Conservation (phyloP, 2,797 vertebrate species). For the Chelmon rostratus region DNA sequence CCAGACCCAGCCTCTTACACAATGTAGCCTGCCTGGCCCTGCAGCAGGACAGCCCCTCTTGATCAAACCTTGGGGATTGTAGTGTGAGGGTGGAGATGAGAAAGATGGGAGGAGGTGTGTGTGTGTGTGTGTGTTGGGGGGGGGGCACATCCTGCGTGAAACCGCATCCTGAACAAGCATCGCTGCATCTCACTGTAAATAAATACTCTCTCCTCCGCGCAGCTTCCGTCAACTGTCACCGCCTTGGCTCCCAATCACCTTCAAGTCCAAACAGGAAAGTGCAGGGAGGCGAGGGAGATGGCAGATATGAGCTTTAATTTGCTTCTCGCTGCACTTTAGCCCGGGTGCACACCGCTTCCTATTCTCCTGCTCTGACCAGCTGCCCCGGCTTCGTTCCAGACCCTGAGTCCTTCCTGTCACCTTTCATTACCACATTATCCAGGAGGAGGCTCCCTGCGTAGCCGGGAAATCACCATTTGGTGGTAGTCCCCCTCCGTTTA, state of each 20-base stretch:
- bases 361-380: constrained; percentile 89
- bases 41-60: constrained; percentile 64
- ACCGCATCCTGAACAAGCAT: constrained; percentile 99
- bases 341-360: constrained; percentile 87
- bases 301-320: constrained; percentile 97
- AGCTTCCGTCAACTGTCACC: constrained; percentile 98
- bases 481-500: constrained; percentile 62
- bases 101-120: constrained; percentile 67
- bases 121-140: constrained; percentile 60
- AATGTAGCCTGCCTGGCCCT: constrained; percentile 78
- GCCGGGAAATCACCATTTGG: constrained; percentile 79
- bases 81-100: constrained; percentile 84
- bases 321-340: constrained; percentile 93
- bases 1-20: constrained; percentile 87
- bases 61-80: constrained; percentile 88
- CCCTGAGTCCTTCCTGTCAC: constrained; percentile 95
- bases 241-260: constrained; percentile 97
- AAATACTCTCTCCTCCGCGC: constrained; percentile 96
- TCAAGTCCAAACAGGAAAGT: constrained; percentile 99
- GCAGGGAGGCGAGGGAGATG: constrained; percentile 94
- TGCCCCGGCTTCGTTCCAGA: constrained; percentile 91
- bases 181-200: constrained; percentile 97
- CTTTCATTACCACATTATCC: constrained; percentile 90
- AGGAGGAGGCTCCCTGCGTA: constrained; percentile 75
- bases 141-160: constrained; percentile 95